Percentiles rank a stretch among this genome's conserved stretches.
Conservation (phyloP, 2,113 vertebrate species). For the Caranx ignobilis region DNA sequence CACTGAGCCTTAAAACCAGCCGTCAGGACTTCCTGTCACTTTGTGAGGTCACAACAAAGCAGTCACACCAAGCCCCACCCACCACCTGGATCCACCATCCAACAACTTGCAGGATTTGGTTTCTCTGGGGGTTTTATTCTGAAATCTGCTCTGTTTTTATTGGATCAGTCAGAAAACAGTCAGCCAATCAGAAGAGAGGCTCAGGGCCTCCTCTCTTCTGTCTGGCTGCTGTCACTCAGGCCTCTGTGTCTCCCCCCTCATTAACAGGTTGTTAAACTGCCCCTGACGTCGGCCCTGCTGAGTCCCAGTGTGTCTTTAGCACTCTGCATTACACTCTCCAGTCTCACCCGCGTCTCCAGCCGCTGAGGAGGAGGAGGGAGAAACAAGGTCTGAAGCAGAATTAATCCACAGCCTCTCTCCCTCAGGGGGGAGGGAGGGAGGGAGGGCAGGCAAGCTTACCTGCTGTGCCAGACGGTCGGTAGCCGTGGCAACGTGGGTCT, state of each 20-base stretch:
- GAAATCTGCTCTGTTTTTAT: too few relatives aligned
- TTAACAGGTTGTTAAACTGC: conserved; percentile 8
- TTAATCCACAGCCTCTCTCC: conserved; percentile 44
- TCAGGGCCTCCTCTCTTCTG: too few relatives aligned
- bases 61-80: too few relatives aligned
- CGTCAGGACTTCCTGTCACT: too few relatives aligned
- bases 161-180: too few relatives aligned
- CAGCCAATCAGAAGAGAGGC: too few relatives aligned
- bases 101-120: too few relatives aligned
- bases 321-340: background rate
- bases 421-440: background rate
- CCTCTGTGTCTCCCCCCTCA: background rate
- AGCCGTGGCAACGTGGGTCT: conserved; percentile 68
- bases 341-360: conserved; percentile 19
- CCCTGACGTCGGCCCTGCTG: background rate
- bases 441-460: conserved; percentile 30
- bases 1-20: too few relatives aligned
- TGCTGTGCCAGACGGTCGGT: conserved; percentile 57
- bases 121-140: too few relatives aligned
- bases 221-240: background rate
- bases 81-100: too few relatives aligned
- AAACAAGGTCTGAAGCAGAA: conserved; percentile 36
- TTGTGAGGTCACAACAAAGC: too few relatives aligned
- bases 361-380: conserved; percentile 21
- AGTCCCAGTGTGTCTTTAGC: background rate